Base-by-base conservation (phyloP, 2,888 invertebrate species). In the Chrysomela aeneicollis region DNA sequence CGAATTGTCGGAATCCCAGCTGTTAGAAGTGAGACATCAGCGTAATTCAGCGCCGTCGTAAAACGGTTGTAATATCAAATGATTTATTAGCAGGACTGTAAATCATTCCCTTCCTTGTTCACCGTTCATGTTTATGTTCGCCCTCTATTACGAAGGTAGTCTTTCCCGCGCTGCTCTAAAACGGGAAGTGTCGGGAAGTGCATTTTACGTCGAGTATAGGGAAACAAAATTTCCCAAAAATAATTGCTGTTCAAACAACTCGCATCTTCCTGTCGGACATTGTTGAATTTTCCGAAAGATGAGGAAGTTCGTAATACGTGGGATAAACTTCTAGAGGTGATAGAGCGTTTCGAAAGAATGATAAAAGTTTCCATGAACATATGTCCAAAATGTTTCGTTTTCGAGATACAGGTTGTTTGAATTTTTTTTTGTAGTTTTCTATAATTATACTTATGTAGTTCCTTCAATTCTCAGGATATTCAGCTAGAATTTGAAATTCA, bases 1-100 rank as follows among this genome's bases (percentile, higher is more conserved):
- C 2, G 10, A 35, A 35, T 42, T 15, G 42, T 12, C 42, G 15
- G 42, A 42, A 15, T 15, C 42, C 42, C 4, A 42, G 42, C 42
- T 42, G 42, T 15, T 8, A 35, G 35, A 42, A 42, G 42, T 42
- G 42, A 42, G 42, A 42, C 42, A 42, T 42, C 42, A 42, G 42
- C 42, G 15, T 8, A 42, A 42, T 15, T 15, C 42, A 42, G 42
- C 42, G n/a, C 42, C 6, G 42, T 42, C 42, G 42, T 42, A 42
- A 42, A 42, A 42, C 15, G 42, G 10, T 42, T 42, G 42, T 42
- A 42, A 42, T 42, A 42, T 42, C 12, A 15, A 42, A 42, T 42
- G 42, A 42, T 42, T 42, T 42, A 42, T 42, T 15, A 42, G 42
- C 42, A 6, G 3, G 3, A 12, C 42, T 15, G 42, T 42, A 42